Base-by-base conservation (phyloP, 1,140 invertebrate species). In the Diachasmimorpha longicaudata region DNA sequence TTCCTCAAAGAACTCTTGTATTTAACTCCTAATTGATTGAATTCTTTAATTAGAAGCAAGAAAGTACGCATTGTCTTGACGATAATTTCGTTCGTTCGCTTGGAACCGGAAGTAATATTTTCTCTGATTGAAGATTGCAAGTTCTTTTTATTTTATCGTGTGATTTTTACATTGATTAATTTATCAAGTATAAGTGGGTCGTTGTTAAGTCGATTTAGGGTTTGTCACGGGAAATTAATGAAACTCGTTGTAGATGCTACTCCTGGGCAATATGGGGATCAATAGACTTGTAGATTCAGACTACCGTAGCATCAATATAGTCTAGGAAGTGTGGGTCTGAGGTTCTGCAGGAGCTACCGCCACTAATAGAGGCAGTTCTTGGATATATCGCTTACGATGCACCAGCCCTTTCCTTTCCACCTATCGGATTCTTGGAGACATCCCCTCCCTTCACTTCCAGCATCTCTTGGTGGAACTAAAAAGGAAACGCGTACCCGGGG, bases 331-430 rank as follows among this genome's bases (percentile, higher is more conserved):
- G 66, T 39, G 31, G 21, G 66, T 48, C 11, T 46, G 71, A 72
- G 72, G 74, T 77, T 78, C 70, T 63, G 39, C 73, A 66, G 39
- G 63, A 63, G 66, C 63, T 76, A 21, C 39, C 67, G 74, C 58
- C 72, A 23, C 70, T 79, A 82, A 80, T 80, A 79, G 81, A 75
- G 74, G 77, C 76, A 74, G 76, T 52, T 58, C 21, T 31, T 36
- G 71, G 80, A 82, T 81, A 80, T 81, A 83, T 84, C 78, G 80
- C 74, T 73, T 73, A 74, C 70, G 77, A 77, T 83, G 52, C 75
- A 78, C 66, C 69, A 79, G 48, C 42, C 2, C 31, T 31, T 71
- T 78, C 79, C 16, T 71, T 31, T 69, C 31, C 16, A 46, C 52
- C 77, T 77, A 71, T 72, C 48, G 14, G 46, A 14, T 46, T 19